phyloP scores from a whole-genome alignment of 2,113 vertebrate genomes.

The Strix uralensis region DNA sequence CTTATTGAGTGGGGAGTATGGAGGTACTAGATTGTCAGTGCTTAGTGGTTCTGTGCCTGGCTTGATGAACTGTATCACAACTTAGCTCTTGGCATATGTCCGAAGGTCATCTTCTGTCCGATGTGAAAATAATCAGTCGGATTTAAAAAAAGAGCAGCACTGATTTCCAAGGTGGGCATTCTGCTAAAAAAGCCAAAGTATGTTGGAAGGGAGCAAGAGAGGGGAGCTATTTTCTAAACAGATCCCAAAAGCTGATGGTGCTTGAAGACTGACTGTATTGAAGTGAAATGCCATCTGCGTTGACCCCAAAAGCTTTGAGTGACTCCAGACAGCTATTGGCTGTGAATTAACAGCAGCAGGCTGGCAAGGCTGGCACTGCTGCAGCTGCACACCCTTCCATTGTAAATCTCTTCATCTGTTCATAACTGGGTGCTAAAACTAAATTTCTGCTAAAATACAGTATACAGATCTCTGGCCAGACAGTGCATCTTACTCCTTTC shows the following conservation, averaged over 20 bases:
- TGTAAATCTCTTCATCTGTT: not conserved
- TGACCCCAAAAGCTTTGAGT: not conserved
- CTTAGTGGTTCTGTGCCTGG: not conserved
- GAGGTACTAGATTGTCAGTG: not conserved
- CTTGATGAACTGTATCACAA: not conserved
- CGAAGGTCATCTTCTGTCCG: not conserved
- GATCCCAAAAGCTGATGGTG: constrained; percentile 13
- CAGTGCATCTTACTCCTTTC: not conserved
- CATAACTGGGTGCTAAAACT: not conserved
- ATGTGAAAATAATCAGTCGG: not conserved
- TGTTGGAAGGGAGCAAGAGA: constrained; percentile 39
- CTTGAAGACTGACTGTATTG: not conserved
- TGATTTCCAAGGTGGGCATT: not conserved
- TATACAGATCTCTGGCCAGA: not conserved
- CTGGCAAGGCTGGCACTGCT: not conserved
- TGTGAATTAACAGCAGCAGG: not conserved
- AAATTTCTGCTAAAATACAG: not conserved
- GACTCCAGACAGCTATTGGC: not conserved
- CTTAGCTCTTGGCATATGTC: not conserved
- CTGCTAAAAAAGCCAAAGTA: constrained; percentile 22
- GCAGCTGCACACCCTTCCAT: not conserved
- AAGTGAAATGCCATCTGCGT: not conserved
- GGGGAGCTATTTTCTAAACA: not conserved
- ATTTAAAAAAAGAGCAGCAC: not conserved
- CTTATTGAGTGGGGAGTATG: not conserved